A percentile compares a stretch with the other conserved stretches of the same genome.
Evolutionary conservation across 2,797 vertebrate genomes (phyloP).

Genomic region (Otolemur crassicaudatus): DNA sequence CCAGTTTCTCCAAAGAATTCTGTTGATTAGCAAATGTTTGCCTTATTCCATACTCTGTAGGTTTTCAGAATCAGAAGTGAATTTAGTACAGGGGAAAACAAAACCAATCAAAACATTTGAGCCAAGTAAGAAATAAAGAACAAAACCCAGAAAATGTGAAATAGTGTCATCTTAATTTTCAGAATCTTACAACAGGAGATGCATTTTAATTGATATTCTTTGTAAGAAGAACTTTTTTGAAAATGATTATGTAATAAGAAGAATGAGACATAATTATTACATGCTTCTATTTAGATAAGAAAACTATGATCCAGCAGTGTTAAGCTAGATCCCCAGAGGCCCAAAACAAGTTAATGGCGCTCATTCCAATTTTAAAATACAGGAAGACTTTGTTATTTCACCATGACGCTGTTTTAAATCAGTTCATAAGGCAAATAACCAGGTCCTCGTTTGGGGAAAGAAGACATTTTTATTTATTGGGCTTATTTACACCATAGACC

Average conservation of each 20-base stretch:
- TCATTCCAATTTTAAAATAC: conserved; percentile 9
- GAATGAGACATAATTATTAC: neutral
- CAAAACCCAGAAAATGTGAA: neutral
- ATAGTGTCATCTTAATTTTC: neutral
- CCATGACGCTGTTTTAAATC: neutral
- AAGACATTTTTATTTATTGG: conserved; percentile 12
- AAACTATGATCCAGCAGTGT: neutral
- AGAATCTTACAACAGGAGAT: neutral
- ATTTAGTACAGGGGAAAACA: neutral
- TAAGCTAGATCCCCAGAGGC: neutral
- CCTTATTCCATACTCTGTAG: neutral
- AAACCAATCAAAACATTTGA: neutral
- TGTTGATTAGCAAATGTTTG: conserved; percentile 56
- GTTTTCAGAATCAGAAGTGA: conserved; percentile 36
- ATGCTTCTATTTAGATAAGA: neutral
- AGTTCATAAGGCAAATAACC: conserved; percentile 7
- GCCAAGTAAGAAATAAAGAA: neutral
- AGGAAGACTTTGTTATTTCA: neutral
- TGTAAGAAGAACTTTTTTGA: neutral
- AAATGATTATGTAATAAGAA: neutral
- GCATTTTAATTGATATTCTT: neutral
- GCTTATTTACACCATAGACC: neutral
- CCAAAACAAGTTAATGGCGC: neutral
- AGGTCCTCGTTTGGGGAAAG: neutral
- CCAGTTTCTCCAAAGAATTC: conserved; percentile 43